Evolutionary conservation across 2,797 vertebrate genomes (phyloP), one percentile per base, ranked within the genome.

Genomic region (Pampus argenteus): DNA sequence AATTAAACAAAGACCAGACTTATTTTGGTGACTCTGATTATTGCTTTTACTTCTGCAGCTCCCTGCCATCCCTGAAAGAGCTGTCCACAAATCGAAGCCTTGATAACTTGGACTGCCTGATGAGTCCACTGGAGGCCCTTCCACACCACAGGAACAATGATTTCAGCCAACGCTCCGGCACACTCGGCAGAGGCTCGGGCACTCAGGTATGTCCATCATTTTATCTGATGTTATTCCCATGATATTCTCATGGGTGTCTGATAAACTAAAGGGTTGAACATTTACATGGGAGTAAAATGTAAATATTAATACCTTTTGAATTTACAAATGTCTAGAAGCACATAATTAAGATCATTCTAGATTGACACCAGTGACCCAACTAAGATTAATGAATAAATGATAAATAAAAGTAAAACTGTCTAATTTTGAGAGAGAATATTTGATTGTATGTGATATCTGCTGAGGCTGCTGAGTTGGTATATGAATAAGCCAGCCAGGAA

Each of bases 61-160:
- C 92, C 65, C 85, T 95, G 82, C 94, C 94, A 0, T 94, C 92
- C 29, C 86, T 95, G 67, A 94, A 92, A 64, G 95, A 95, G 88
- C 83, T 94, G 73, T 82, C 94, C 55, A 95, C 92, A 71, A 92
- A 91, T 89, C 98, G 97, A 92, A 99, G 98, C 89, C 94, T 99
- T 69, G 98, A 99, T 91, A 97, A 95, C 88, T 92, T 98, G 84
- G 97, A 99, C 91, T 98, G 96, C 71, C 93, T 98, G 11, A 96
- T 97, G 87, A 96, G 95, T 86, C 94, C 96, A 17, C 82, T 95
- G 81, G 96, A 97, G 78, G 93, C 93, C 28, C 95, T 95, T 67
- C 95, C 95, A 69, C 95, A 92, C 2, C 93, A 94, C 91, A 97
- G 96, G 95, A 95, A 96, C 80, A 94, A 93, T 67, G 95, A 97